A percentile compares a stretch with the other conserved stretches of the same genome.
Evolutionary conservation across 2,797 vertebrate species (phyloP).

Genomic region (Propithecus perrieri): DNA sequence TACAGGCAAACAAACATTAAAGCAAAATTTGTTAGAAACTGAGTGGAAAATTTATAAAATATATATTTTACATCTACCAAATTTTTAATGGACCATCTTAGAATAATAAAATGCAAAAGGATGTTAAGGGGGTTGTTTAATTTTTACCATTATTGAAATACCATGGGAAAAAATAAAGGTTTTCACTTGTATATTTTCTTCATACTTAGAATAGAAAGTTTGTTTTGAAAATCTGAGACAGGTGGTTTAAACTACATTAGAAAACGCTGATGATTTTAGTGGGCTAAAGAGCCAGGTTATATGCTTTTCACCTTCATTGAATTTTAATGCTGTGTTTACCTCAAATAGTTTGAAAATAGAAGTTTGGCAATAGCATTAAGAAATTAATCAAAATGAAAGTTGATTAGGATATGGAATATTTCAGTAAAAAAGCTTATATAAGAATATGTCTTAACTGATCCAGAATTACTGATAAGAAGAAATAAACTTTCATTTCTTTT

Average conservation of each 20-base stretch:
- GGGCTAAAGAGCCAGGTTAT: background rate
- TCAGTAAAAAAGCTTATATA: conserved; percentile 48
- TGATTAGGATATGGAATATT: conserved; percentile 37
- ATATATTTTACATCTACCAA: background rate
- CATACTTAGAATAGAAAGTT: conserved; percentile 25
- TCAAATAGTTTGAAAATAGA: conserved; percentile 44
- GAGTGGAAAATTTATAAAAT: conserved; percentile 40
- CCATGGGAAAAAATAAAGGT: background rate
- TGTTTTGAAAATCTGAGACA: conserved; percentile 50
- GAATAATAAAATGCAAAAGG: conserved; percentile 49
- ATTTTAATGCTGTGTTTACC: background rate
- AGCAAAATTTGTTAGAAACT: conserved; percentile 56
- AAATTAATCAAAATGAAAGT: conserved; percentile 58
- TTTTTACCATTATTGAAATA: conserved; percentile 47
- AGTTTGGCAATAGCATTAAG: conserved; percentile 25
- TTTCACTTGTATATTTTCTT: conserved; percentile 34
- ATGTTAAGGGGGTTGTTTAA: conserved; percentile 37
- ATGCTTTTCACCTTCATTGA: conserved; percentile 26
- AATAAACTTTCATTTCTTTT: conserved; percentile 38
- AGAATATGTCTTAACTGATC: conserved; percentile 15
- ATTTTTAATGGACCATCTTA: conserved; percentile 13
- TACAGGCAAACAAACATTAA: conserved; percentile 29
- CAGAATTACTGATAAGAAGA: conserved; percentile 39
- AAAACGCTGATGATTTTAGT: conserved; percentile 36
- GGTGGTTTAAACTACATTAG: conserved; percentile 27